Base-by-base conservation (phyloP, 2,113 vertebrate genomes). In the Melanostigma gelatinosum region DNA sequence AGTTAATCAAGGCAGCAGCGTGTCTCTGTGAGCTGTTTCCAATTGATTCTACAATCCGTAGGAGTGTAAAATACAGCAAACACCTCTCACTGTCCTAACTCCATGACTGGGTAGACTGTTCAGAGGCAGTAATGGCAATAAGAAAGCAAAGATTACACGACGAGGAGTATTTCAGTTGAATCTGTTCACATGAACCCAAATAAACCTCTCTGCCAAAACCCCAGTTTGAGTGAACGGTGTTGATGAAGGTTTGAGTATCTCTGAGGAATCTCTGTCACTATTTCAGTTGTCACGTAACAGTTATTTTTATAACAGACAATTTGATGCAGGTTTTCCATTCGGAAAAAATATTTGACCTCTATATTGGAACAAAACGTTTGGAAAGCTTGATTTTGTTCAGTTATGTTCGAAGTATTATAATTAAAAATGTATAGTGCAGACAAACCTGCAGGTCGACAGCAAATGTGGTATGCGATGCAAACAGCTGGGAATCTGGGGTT, bases 1-100 rank as follows among this genome's bases (percentile, higher is more conserved):
- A 42, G 22, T 72, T 72, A 44, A 77, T 83, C 15, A 38, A 48
- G n/a, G 61, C 61, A 42, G 20, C 10, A 40, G 65, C 15, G 11
- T 40, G 46, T 29, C n/a, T 71, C 58, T 70, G 48, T 29, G 68
- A 79, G 60, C 36, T 67, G 52, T 64, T 55, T 70, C 36, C 75
- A 70, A 62, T 29, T 69, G 79, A 50, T 71, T 76, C 50, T 42
- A 66, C 62, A 73, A 60, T 50, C 62, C 42, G 72, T 12, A 15
- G 3, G 24, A 55, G 52, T 3, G 18, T 11, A 60, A 50, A 54
- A 54, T 27, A 62, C 64, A 62, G 44, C 24, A 44, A 32, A 60
- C 60, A 54, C 20, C 8, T 82, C 38, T 36, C 16, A 48, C 38
- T 50, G 18, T 64, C 24, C 12, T 15, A 63, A 27, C 72, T 22